Conservation (phyloP, 2,113 vertebrate genomes). For the Aphelocoma coerulescens region DNA sequence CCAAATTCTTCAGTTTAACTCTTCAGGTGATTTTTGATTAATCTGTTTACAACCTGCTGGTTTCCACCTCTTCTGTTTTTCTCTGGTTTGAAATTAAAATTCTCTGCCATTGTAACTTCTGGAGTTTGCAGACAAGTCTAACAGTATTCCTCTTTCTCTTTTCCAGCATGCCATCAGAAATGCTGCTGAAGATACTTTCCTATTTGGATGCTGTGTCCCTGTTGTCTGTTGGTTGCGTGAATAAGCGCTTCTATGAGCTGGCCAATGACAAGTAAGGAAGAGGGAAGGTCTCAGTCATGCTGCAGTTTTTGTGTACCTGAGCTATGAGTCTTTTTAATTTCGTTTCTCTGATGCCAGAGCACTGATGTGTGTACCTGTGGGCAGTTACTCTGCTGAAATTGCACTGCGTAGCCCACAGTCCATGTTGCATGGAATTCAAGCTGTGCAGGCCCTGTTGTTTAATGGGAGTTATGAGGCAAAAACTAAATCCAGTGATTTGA, state of each 20-base stretch:
- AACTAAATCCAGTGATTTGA: neutral
- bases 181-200: slow-evolving; percentile 83
- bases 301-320: neutral
- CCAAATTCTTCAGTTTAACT: neutral
- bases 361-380: neutral
- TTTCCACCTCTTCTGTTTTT: neutral
- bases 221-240: slow-evolving; percentile 77
- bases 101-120: neutral
- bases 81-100: neutral
- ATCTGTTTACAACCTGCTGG: neutral
- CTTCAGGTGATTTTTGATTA: neutral
- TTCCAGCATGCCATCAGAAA: slow-evolving; percentile 82
- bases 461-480: neutral
- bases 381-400: neutral
- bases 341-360: neutral
- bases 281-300: neutral
- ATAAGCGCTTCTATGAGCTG: slow-evolving; percentile 76
- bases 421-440: neutral
- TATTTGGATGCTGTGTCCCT: slow-evolving; percentile 82
- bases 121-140: neutral
- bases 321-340: neutral
- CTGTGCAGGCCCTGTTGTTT: neutral
- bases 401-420: neutral
- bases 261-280: slow-evolving; percentile 86
- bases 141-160: neutral